These are phyloP conservation scores for Trachops cirrhosus DNA, from an alignment of 2,797 vertebrate genomes.

Conservation along the genomic window DNA sequence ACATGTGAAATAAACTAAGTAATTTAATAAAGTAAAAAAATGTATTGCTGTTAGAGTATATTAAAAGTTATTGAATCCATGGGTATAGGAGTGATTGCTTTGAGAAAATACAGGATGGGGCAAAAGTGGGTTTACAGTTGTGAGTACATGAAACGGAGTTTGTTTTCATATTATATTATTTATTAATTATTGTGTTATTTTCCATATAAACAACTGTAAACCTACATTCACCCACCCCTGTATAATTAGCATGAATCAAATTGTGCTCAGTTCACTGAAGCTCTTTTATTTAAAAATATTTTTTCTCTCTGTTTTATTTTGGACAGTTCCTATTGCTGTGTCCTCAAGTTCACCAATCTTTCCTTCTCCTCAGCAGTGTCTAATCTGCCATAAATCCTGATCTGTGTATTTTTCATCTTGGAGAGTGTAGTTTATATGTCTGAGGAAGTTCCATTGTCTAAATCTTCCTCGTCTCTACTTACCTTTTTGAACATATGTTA, in stretches of 20 bases:
- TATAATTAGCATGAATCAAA: neutral
- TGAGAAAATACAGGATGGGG: neutral
- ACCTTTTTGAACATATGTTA: neutral
- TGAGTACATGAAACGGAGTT: too few species aligned
- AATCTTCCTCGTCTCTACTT: neutral
- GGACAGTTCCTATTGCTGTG: too few species aligned
- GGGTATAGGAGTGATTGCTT: neutral
- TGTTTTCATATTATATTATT: too few species aligned
- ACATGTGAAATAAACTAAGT: too few species aligned
- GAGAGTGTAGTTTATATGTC: neutral
- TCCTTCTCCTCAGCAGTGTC: neutral
- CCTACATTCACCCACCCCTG: too few species aligned
- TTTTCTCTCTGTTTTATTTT: neutral
- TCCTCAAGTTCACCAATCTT: neutral
- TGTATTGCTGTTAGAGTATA: neutral
- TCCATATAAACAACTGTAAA: too few species aligned
- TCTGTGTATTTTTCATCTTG: neutral
- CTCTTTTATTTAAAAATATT: neutral
- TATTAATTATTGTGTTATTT: too few species aligned
- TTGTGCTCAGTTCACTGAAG: neutral
- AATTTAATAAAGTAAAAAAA: too few species aligned
- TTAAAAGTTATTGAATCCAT: neutral
- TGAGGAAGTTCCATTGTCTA: neutral
- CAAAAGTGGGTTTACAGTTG: too few species aligned
- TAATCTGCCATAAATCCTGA: neutral